Percentiles rank a stretch among this genome's conserved stretches.
These are phyloP conservation scores for Meles meles DNA, from an alignment of 2,113 vertebrate genomes.

Conservation along the genomic window DNA sequence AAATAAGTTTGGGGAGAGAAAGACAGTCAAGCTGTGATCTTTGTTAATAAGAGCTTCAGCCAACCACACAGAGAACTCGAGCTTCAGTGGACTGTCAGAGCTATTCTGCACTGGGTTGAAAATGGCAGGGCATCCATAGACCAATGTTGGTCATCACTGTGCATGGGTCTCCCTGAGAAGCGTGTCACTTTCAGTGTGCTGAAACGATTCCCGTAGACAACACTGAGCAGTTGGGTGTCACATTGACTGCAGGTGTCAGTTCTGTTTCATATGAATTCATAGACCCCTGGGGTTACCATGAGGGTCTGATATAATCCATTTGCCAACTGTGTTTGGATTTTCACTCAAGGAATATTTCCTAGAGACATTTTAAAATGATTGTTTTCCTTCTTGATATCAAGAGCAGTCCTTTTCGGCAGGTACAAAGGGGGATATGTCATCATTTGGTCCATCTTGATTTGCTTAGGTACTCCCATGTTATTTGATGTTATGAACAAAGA, in stretches of 20 bases:
- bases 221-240: not conserved
- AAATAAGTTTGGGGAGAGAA: not conserved
- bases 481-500: not conserved
- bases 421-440: not conserved
- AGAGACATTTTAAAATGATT: not conserved
- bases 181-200: not conserved
- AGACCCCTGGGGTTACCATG: not conserved
- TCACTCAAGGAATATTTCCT: not conserved
- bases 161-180: not conserved
- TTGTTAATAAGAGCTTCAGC: not conserved
- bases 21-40: not conserved
- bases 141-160: not conserved
- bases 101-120: not conserved
- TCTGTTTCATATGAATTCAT: not conserved
- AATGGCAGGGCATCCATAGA: not conserved
- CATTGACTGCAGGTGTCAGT: not conserved
- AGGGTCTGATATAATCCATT: not conserved
- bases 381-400: not conserved
- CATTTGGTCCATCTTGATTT: not conserved
- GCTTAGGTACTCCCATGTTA: not conserved
- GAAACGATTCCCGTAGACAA: not conserved
- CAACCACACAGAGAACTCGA: not conserved
- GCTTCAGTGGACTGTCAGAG: not conserved
- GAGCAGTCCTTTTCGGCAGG: not conserved
- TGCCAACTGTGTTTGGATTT: not conserved